Base-by-base conservation (phyloP, 2,113 vertebrate species). In the Pavo muticus region DNA sequence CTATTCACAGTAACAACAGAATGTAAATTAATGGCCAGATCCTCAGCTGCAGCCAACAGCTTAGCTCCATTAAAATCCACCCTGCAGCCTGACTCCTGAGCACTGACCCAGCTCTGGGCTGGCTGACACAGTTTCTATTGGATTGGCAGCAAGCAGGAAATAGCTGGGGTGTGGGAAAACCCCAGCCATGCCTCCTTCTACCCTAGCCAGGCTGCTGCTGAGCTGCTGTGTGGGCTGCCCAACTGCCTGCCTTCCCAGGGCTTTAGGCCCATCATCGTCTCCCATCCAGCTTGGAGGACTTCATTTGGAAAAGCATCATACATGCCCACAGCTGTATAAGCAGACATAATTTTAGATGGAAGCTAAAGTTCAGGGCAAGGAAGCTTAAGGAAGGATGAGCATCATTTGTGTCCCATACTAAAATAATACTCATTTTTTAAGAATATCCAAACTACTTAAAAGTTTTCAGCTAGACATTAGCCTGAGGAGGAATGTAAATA, bases 61-160 rank as follows among this genome's bases (percentile, higher is more conserved):
- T 90, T 78, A 94, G 87, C 72, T 95, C 90, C 79, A 94, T 95
- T 95, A 90, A 96, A 94, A 95, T 70, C 84, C 84, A 90, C 60
- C 93, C 93, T 85, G 84, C 25, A 1, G 78, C 89, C 93, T 94
- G 91, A 89, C 84, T 89, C 60, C 89, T 70, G 47, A 83, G 87
- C 90, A 37, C 42, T 88, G 87, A 94, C 90, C 93, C 50, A 85
- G 80, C 89, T 76, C 57, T 60, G 45, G 1, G 16, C 79, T 60
- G 69, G 64, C 90, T 96, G 92, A 95, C 92, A 95, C 69, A 84
- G 60, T 90, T 93, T 93, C 95, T 90, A 71, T 3, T 6, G 65
- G 88, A n/a, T 90, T 84, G 1, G 1, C 2, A 3, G 85, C 37
- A 30, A 86, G 90, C 79, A 93, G 91, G 73, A 95, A 95, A 86